phyloP scores from a whole-genome alignment of 2,888 invertebrate species.

The Lasius fuliginosus region DNA sequence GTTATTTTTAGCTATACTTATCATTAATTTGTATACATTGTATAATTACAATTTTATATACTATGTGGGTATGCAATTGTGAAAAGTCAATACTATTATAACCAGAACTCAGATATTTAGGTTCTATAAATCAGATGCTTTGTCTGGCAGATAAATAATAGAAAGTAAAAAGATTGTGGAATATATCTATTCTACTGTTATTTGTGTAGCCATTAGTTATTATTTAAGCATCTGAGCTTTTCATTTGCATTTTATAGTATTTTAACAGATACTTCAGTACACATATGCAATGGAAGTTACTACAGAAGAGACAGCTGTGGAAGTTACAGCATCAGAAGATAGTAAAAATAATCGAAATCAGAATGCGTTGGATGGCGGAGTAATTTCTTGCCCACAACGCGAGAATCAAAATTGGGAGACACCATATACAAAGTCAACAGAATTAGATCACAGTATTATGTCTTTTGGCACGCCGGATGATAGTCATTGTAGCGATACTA shows the following conservation, averaged over 20 bases:
- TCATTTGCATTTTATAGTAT: slow-evolving; percentile 65
- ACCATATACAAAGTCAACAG: background rate
- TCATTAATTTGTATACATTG: slow-evolving; percentile 46
- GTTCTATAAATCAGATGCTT: slow-evolving; percentile 21
- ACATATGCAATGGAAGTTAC: slow-evolving; percentile 64
- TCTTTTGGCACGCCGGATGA: slow-evolving; percentile 52
- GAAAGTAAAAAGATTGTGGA: background rate
- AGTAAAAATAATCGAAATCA: slow-evolving; percentile 17
- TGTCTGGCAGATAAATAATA: background rate
- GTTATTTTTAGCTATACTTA: slow-evolving; percentile 43
- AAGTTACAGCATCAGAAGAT: slow-evolving; percentile 3
- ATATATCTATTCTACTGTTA: background rate
- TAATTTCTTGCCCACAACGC: background rate
- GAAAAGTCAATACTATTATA: background rate
- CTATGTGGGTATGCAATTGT: background rate
- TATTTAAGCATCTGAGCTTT: slow-evolving; percentile 20
- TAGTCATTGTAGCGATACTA: slow-evolving; percentile 57
- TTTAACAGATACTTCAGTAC: slow-evolving; percentile 63
- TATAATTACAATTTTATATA: slow-evolving; percentile 3
- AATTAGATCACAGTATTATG: slow-evolving; percentile 45
- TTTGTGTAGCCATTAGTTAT: slow-evolving; percentile 4
- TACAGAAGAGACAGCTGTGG: slow-evolving; percentile 45
- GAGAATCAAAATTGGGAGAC: background rate
- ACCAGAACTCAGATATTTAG: background rate
- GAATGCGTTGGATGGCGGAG: background rate